These are phyloP conservation scores for Crax fasciolata DNA, from an alignment of 2,797 vertebrate genomes.

Conservation along the genomic window DNA sequence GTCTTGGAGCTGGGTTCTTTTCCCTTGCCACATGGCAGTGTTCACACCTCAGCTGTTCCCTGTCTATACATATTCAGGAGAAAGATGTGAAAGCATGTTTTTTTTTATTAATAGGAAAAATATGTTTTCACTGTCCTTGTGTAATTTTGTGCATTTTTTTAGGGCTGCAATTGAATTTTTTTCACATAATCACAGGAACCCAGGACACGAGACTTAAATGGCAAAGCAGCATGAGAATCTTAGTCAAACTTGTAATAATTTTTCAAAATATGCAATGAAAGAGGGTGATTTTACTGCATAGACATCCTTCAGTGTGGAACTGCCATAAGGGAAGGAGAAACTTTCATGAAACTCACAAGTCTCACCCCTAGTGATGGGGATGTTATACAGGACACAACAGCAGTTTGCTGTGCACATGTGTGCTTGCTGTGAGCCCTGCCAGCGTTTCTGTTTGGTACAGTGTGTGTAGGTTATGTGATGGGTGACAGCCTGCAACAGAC, in stretches of 20 bases:
- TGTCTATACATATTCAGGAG: slow-evolving; percentile 47
- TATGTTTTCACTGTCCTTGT: neutral
- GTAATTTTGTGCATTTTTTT: neutral
- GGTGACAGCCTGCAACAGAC: slow-evolving; percentile 57
- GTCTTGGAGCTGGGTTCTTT: neutral
- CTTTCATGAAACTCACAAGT: neutral
- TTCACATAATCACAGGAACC: neutral
- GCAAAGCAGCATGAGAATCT: neutral
- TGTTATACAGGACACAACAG: neutral
- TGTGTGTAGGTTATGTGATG: slow-evolving; percentile 44
- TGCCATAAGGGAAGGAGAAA: neutral
- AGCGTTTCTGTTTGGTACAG: slow-evolving; percentile 20
- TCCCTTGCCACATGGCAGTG: slow-evolving; percentile 44
- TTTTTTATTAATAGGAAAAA: slow-evolving; percentile 22
- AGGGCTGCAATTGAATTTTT: neutral
- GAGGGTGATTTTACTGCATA: neutral
- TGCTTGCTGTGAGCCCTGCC: neutral
- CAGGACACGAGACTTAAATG: neutral
- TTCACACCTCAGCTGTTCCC: slow-evolving; percentile 67
- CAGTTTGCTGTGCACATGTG: neutral
- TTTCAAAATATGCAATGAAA: neutral
- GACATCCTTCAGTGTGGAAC: neutral
- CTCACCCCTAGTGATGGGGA: neutral
- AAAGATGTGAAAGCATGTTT: neutral
- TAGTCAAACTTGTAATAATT: neutral